These are phyloP conservation scores for Tenthredo livida DNA, from an alignment of 2,888 invertebrate species.

Conservation along the genomic window DNA sequence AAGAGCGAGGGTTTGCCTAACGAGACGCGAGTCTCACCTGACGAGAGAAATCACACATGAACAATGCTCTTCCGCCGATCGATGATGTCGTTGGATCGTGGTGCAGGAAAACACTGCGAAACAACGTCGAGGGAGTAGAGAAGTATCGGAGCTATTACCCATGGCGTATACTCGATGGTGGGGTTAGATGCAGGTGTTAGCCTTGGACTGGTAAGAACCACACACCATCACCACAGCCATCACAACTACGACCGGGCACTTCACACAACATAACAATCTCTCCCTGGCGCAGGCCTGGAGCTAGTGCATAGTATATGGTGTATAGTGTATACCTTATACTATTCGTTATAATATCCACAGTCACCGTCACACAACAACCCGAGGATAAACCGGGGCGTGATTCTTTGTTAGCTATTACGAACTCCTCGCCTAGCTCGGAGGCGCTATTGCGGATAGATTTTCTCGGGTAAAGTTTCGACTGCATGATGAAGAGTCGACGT, in stretches of 20 bases:
- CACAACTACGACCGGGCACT: not conserved
- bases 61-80: not conserved
- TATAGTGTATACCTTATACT: not conserved
- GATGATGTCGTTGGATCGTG: not conserved
- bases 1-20: no score
- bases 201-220: conserved; percentile 71
- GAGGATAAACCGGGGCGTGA: conserved; percentile 22
- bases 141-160: conserved; percentile 9
- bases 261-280: conserved; percentile 41
- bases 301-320: no score
- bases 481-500: no score
- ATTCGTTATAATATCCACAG: conserved; percentile 36
- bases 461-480: no score
- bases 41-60: not conserved
- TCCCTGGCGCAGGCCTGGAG: conserved; percentile 33
- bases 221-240: conserved; percentile 9
- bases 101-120: not conserved
- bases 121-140: not conserved
- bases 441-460: not conserved
- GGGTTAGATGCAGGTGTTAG: conserved; percentile 75
- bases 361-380: conserved; percentile 10
- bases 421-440: no score
- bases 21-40: not conserved
- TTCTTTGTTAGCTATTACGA: conserved; percentile 37
- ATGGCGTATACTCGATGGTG: conserved; percentile 59